Conservation (phyloP, 2,888 invertebrate species). For the Hypomecis punctinalis region DNA sequence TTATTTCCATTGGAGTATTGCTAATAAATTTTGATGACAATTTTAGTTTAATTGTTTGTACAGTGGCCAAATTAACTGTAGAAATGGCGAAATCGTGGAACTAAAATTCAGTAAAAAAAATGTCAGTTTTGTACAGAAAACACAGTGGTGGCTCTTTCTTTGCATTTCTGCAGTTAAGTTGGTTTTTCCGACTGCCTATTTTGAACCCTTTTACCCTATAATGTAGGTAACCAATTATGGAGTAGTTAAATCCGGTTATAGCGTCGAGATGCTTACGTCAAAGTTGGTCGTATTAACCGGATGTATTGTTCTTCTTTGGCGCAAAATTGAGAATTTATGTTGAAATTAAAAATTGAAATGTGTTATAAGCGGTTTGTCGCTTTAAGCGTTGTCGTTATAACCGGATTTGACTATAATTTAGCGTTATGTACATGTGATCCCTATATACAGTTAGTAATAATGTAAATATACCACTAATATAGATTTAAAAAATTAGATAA, state of each 20-base stretch:
- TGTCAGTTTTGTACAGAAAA: background rate
- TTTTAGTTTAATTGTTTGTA: too few species aligned
- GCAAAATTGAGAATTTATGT: background rate
- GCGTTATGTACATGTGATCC: slow-evolving; percentile 35
- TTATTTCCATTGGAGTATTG: background rate
- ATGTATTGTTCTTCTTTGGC: too few species aligned
- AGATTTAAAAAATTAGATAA: slow-evolving; percentile 21
- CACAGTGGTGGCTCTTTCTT: background rate
- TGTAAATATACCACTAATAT: slow-evolving; percentile 30
- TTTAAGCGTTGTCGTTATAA: background rate
- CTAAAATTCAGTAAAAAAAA: background rate
- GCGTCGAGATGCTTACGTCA: background rate
- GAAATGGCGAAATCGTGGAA: background rate
- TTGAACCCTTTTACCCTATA: slow-evolving; percentile 20
- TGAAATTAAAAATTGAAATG: too few species aligned
- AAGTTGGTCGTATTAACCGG: too few species aligned
- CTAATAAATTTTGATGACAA: background rate
- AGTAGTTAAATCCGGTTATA: slow-evolving; percentile 3
- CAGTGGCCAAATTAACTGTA: background rate
- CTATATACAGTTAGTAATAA: slow-evolving; percentile 18
- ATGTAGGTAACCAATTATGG: slow-evolving; percentile 16
- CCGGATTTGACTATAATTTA: background rate
- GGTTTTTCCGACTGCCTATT: slow-evolving; percentile 15
- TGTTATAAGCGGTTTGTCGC: background rate
- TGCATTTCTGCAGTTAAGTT: background rate